Percentiles rank a stretch among this genome's conserved stretches.
Conservation (phyloP, 2,113 vertebrate genomes). For the Caloenas nicobarica region DNA sequence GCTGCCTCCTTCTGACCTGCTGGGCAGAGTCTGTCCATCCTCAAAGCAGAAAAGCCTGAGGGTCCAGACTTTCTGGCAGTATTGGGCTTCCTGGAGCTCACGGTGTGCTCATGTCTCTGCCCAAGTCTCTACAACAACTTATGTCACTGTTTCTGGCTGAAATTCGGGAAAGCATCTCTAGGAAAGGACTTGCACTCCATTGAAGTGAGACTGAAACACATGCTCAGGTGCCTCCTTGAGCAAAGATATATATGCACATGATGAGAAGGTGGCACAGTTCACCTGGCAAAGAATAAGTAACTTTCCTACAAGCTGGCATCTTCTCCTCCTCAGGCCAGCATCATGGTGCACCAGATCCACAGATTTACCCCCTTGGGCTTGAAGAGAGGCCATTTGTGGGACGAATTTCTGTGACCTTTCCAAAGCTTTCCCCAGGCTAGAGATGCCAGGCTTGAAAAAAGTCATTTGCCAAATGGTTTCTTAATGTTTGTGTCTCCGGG, state of each 20-base stretch:
- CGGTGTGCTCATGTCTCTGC: neutral
- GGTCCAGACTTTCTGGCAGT: neutral
- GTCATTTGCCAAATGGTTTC: constrained; percentile 30
- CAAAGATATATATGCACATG: neutral
- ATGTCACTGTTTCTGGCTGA: neutral
- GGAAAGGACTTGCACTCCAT: neutral
- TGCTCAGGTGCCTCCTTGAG: neutral
- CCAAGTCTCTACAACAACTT: neutral
- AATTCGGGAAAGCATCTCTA: neutral
- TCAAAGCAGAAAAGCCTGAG: neutral
- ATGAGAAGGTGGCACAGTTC: neutral
- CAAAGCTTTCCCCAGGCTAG: neutral
- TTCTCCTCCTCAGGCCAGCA: neutral
- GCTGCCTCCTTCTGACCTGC: constrained; percentile 25
- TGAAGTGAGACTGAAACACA: neutral
- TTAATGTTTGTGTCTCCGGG: constrained; percentile 8
- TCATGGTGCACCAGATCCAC: neutral
- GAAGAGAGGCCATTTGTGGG: neutral
- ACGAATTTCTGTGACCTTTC: constrained; percentile 21
- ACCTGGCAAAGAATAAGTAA: neutral
- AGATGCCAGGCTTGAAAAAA: constrained; percentile 31
- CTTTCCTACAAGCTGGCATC: neutral
- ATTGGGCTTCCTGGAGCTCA: neutral
- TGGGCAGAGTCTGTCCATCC: constrained; percentile 48
- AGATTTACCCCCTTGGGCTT: neutral